Percentiles rank a stretch among this genome's conserved stretches.
phyloP scores from a whole-genome alignment of 2,888 invertebrate species.

The Drosophila antonietae region DNA sequence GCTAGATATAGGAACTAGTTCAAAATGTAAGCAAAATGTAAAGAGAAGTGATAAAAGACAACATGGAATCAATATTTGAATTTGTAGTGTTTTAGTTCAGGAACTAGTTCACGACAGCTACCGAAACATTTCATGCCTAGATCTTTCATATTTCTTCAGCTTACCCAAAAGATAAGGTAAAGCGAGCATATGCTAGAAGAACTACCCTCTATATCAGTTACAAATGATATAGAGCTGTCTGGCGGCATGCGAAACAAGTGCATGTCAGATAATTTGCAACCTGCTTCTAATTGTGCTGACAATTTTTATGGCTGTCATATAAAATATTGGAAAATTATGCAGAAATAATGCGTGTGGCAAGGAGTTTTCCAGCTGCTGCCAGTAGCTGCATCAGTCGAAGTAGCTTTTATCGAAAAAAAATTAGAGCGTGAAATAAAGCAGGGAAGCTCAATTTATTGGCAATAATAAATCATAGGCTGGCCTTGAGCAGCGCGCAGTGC shows the following conservation, averaged over 20 bases:
- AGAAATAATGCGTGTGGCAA: slow-evolving; percentile 61
- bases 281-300: slow-evolving; percentile 76
- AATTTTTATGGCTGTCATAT: slow-evolving; percentile 69
- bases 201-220: background rate
- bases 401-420: slow-evolving; percentile 68
- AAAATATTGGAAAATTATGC: slow-evolving; percentile 73
- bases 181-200: background rate
- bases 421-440: slow-evolving; percentile 74
- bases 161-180: background rate
- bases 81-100: too few species aligned
- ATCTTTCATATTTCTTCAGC: too few species aligned
- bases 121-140: too few species aligned
- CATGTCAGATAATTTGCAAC: slow-evolving; percentile 53
- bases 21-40: background rate
- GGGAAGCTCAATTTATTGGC: slow-evolving; percentile 61
- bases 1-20: background rate
- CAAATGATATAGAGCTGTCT: slow-evolving; percentile 20
- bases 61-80: too few species aligned
- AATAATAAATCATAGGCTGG: slow-evolving; percentile 67
- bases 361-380: slow-evolving; percentile 65
- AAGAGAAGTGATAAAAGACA: background rate
- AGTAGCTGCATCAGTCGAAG: slow-evolving; percentile 35
- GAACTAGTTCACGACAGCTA: too few species aligned
- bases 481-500: slow-evolving; percentile 29
- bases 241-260: slow-evolving; percentile 33